Base-by-base conservation (phyloP, 1,140 invertebrate species). In the Hypothenemus hampei region DNA sequence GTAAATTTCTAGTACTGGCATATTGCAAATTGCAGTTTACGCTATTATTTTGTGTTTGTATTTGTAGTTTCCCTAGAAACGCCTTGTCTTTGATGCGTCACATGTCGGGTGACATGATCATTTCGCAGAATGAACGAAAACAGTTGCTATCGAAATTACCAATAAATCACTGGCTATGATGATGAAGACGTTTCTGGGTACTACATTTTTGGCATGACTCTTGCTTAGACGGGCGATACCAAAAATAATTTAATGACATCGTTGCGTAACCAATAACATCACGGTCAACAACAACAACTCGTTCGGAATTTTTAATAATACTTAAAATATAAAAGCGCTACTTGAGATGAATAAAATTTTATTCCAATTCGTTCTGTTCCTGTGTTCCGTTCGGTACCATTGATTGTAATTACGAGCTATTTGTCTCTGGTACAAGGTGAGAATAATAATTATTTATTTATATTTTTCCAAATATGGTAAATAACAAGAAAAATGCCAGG, bases 1-100 rank as follows among this genome's bases (percentile, higher is more conserved):
- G 60, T 75, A 77, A 4, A 80, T 57, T 60, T 75, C 72, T 56
- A 75, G 74, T 16, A 79, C 59, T 43, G 72, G 73, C 79, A 80
- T 81, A 61, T 58, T 63, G 13, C 33, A 16, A 22, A 31, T n/a
- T 35, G 35, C 15, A 6, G 5, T 16, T 37, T 7, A n/a, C n/a
- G 26, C 6, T 6, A 6, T 7, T 7, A 29, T 29, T 29, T 29
- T 7, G 6, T 29, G 35, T 36, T 24, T 55, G n/a, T 55, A 16
- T 55, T 43, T 29, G 26, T 29, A 29, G 6, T 29, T 6, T 29
- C n/a, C 26, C n/a, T 29, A 7, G 26, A 7, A 29, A 29, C 26
- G 6, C 6, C 26, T 7, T 6, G 6, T 7, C 6, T 29, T 29
- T n/a, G n/a, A n/a, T n/a, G n/a, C n/a, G n/a, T 29, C n/a, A 29